A percentile compares a stretch with the other conserved stretches of the same genome.
Conservation (phyloP, 2,888 invertebrate genomes). For the Cabera pusaria region DNA sequence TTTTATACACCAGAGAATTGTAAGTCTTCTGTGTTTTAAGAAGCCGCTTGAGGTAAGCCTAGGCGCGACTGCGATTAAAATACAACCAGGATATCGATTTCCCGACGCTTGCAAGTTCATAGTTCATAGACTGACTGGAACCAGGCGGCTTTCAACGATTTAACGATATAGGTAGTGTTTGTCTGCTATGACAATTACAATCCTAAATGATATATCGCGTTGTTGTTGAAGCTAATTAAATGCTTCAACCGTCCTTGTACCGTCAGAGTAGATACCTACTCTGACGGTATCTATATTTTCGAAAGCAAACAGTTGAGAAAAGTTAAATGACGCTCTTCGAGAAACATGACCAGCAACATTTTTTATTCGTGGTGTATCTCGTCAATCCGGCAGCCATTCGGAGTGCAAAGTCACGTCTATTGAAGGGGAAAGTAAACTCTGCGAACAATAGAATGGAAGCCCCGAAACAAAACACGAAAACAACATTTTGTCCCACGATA, state of each 20-base stretch:
- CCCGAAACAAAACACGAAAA: slow-evolving; percentile 49
- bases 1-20: no score
- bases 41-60: slow-evolving; percentile 34
- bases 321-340: slow-evolving; percentile 24
- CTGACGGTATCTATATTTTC: slow-evolving; percentile 12
- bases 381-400: slow-evolving; percentile 27
- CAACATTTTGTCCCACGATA: slow-evolving; percentile 42
- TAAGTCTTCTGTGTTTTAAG: slow-evolving; percentile 29
- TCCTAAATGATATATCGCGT: slow-evolving; percentile 1
- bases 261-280: no score
- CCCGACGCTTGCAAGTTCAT: slow-evolving; percentile 20
- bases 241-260: slow-evolving; percentile 7
- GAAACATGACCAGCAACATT: slow-evolving; percentile 23
- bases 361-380: slow-evolving; percentile 19
- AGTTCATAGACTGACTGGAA: slow-evolving; percentile 10
- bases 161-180: slow-evolving; percentile 4
- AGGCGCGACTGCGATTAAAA: slow-evolving; percentile 33
- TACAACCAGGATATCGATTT: slow-evolving; percentile 26
- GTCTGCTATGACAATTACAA: slow-evolving; percentile 18
- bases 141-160: slow-evolving; percentile 15
- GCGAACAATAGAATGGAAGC: slow-evolving; percentile 54
- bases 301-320: slow-evolving; percentile 28
- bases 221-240: slow-evolving; percentile 5
- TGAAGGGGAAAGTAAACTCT: slow-evolving; percentile 60
- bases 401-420: slow-evolving; percentile 43